Percentiles rank a stretch among this genome's conserved stretches.
phyloP scores from a whole-genome alignment of 2,888 invertebrate species.

The Mayetiola destructor region DNA sequence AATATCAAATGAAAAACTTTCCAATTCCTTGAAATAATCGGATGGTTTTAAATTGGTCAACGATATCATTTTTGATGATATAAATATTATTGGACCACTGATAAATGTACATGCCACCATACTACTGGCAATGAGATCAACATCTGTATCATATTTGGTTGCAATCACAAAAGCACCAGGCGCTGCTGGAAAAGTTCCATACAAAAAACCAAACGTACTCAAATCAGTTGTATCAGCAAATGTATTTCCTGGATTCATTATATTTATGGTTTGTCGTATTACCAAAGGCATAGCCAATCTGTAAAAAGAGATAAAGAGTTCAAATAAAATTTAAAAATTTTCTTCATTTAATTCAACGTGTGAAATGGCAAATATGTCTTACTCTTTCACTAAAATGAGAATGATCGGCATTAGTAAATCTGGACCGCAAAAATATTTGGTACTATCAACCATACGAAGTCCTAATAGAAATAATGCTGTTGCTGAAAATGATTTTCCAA shows the following conservation, averaged over 20 bases:
- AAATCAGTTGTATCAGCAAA: conserved; percentile 63
- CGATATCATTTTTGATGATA: conserved; percentile 85
- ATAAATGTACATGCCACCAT: conserved; percentile 92
- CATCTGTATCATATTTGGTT: conserved; percentile 68
- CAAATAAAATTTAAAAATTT: not conserved
- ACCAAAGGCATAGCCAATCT: conserved; percentile 72
- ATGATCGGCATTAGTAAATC: conserved; percentile 72
- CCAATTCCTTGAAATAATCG: conserved; percentile 62
- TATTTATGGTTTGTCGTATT: conserved; percentile 69
- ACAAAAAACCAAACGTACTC: conserved; percentile 86
- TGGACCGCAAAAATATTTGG: conserved; percentile 60
- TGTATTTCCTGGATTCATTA: conserved; percentile 52
- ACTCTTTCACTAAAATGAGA: conserved; percentile 80
- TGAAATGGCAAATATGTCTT: conserved; percentile 29
- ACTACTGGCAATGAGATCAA: conserved; percentile 71
- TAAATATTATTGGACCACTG: conserved; percentile 88
- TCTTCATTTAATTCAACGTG: not conserved
- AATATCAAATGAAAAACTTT: conserved; percentile 67
- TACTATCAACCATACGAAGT: conserved; percentile 82
- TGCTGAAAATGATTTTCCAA: conserved; percentile 82
- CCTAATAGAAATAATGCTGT: conserved; percentile 83
- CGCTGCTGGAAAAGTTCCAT: conserved; percentile 90
- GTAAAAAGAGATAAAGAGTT: conserved; percentile 11
- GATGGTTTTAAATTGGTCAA: conserved; percentile 51
- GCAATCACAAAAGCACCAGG: conserved; percentile 95